Evolutionary conservation across 2,113 vertebrate genomes (phyloP).

Genomic region (Amazona guildingii): DNA sequence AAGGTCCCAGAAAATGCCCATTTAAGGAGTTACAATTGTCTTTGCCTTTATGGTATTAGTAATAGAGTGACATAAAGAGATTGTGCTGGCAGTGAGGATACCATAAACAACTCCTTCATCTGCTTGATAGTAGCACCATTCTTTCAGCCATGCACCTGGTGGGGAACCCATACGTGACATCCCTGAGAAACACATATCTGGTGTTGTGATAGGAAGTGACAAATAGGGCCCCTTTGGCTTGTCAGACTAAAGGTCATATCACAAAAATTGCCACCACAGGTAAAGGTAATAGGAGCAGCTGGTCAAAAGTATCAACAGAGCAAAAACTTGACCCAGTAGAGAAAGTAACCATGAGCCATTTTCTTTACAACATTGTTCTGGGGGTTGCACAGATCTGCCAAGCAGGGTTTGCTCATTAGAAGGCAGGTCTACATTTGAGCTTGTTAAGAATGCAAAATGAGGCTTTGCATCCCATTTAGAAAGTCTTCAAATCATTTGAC

Average conservation of each 20-base stretch:
- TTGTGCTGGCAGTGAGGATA: not conserved
- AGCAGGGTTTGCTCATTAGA: slow-evolving; percentile 20
- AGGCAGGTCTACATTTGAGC: not conserved
- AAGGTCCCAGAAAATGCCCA: not conserved
- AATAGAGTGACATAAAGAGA: not conserved
- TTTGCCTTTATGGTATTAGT: not conserved
- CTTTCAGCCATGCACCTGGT: not conserved
- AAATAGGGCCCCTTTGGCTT: not conserved
- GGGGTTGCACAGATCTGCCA: not conserved
- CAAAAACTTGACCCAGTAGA: not conserved
- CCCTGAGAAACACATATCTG: not conserved
- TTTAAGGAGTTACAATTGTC: not conserved
- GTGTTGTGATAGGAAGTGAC: not conserved
- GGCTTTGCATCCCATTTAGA: slow-evolving; percentile 40
- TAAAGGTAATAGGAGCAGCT: not conserved
- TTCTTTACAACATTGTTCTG: not conserved
- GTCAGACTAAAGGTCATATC: not conserved
- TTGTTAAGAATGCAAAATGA: slow-evolving; percentile 30
- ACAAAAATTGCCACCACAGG: not conserved
- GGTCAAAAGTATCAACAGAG: not conserved
- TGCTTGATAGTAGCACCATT: not conserved
- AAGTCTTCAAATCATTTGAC: slow-evolving; percentile 38
- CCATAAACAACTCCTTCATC: not conserved
- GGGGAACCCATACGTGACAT: not conserved
- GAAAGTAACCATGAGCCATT: not conserved